Evolutionary conservation across 2,113 vertebrate species (phyloP).

Genomic region (Myxocyprinus asiaticus): DNA sequence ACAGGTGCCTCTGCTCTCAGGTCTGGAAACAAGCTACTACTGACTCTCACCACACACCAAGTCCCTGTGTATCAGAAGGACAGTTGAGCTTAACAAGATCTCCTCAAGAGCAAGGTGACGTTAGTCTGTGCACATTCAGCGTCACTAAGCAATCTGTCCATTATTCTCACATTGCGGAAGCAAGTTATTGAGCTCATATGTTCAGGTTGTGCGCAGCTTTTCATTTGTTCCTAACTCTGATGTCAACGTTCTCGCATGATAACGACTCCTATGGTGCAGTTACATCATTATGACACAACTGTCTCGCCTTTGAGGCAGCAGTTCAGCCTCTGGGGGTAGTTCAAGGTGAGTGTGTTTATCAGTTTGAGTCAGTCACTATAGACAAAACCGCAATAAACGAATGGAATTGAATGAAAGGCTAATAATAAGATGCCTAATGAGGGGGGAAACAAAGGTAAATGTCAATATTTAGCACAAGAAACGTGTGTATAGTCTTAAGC

Average conservation of each 20-base stretch:
- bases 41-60: slow-evolving; percentile 10
- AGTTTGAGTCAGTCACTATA: neutral
- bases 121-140: slow-evolving; percentile 25
- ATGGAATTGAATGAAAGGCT: neutral
- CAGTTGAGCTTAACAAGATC: slow-evolving; percentile 17
- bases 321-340: neutral
- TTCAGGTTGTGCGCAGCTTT: slow-evolving; percentile 1
- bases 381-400: neutral
- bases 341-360: slow-evolving; percentile 7
- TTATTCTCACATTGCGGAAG: slow-evolving; percentile 40
- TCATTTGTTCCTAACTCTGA: slow-evolving; percentile 30
- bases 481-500: no score
- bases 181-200: slow-evolving; percentile 11
- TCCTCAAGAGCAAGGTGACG: slow-evolving; percentile 28
- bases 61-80: slow-evolving; percentile 10
- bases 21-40: slow-evolving; percentile 19
- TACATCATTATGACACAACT: slow-evolving; percentile 32
- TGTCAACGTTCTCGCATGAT: slow-evolving; percentile 14
- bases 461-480: no score
- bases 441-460: no score
- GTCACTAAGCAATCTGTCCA: slow-evolving; percentile 20
- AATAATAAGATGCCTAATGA: neutral
- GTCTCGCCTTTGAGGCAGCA: slow-evolving; percentile 35
- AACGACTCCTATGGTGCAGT: slow-evolving; percentile 11
- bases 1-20: slow-evolving; percentile 53